A percentile compares a stretch with the other conserved stretches of the same genome.
These are phyloP conservation scores for Cyprinodon diabolis DNA, from an alignment of 2,797 vertebrate species.

Conservation along the genomic window DNA sequence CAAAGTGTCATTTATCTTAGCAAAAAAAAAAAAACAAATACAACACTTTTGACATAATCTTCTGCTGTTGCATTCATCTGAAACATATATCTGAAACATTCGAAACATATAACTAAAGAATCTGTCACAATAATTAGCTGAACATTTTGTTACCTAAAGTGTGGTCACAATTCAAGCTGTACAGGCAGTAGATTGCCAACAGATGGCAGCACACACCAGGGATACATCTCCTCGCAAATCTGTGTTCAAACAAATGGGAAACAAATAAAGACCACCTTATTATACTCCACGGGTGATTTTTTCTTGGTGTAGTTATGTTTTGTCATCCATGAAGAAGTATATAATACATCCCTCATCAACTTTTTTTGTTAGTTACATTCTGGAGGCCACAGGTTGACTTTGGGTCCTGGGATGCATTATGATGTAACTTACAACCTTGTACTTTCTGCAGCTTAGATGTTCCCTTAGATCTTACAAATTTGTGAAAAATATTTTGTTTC, in stretches of 20 bases:
- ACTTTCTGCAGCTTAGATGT: not conserved
- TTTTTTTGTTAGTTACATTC: not conserved
- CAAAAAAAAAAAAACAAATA: not conserved
- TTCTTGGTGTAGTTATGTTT: not conserved
- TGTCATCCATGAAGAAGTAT: not conserved
- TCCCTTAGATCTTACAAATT: not conserved
- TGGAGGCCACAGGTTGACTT: not conserved
- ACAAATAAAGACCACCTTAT: not conserved
- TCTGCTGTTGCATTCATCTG: too few relatives aligned
- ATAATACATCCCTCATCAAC: not conserved
- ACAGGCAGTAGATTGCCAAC: conserved; percentile 27
- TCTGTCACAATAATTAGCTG: too few relatives aligned
- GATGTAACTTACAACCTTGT: not conserved
- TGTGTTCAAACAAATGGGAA: not conserved
- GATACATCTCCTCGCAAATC: not conserved
- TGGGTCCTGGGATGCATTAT: not conserved
- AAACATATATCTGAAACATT: too few relatives aligned
- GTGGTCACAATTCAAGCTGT: not conserved
- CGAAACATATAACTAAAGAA: too few relatives aligned
- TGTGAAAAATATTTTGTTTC: not conserved
- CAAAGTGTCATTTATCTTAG: not conserved
- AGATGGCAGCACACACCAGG: conserved; percentile 53
- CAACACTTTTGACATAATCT: not conserved
- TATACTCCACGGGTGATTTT: too few relatives aligned
- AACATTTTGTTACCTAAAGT: not conserved